These are phyloP conservation scores for Gopherus flavomarginatus DNA, from an alignment of 2,113 vertebrate species.

Conservation along the genomic window DNA sequence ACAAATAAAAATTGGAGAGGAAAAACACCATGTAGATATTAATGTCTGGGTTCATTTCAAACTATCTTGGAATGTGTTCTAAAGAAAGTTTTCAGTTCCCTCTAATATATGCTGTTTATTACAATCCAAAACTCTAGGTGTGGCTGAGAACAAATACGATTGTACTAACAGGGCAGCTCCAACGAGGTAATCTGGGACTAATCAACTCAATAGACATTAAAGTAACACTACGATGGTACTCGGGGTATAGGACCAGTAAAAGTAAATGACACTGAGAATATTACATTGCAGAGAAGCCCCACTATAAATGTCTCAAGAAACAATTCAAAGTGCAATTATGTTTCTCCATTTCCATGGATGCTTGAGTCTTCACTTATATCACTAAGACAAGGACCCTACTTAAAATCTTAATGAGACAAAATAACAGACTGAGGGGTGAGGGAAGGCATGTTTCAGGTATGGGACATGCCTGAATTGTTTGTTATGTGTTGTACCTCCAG, in stretches of 20 bases:
- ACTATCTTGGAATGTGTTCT: constrained; percentile 23
- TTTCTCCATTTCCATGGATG: constrained; percentile 18
- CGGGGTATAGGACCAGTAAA: neutral
- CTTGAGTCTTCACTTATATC: neutral
- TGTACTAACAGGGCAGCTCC: constrained; percentile 34
- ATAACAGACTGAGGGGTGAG: neutral
- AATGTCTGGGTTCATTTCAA: constrained; percentile 3
- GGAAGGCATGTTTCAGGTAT: neutral
- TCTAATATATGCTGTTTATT: constrained; percentile 52
- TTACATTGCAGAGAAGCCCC: constrained; percentile 56
- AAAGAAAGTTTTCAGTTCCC: constrained; percentile 18
- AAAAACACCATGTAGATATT: neutral
- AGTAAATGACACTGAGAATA: constrained; percentile 41
- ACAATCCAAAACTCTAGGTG: constrained; percentile 28
- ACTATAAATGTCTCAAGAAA: constrained; percentile 31
- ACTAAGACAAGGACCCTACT: neutral
- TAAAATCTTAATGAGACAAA: neutral
- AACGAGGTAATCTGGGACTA: constrained; percentile 35
- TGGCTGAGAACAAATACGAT: constrained; percentile 45
- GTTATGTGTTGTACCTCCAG: neutral
- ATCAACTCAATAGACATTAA: neutral
- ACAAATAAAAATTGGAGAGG: constrained; percentile 45
- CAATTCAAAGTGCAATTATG: neutral
- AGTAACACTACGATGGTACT: neutral
- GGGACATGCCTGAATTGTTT: neutral